Evolutionary conservation across 2,797 vertebrate genomes (phyloP).

Genomic region (Amniataba percoides): DNA sequence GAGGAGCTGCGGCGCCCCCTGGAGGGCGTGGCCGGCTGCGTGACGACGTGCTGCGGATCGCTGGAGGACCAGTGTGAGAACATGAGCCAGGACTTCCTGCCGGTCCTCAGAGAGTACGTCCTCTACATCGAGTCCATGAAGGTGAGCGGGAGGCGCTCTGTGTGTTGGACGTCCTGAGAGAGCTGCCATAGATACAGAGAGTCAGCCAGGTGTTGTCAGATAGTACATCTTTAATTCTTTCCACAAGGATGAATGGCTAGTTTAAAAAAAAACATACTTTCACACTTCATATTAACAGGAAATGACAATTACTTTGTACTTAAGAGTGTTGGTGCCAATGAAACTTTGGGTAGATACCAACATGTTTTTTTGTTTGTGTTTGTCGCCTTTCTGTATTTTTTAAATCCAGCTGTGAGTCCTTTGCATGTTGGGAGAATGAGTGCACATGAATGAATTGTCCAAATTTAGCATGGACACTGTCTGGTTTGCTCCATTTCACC

Average conservation of each 20-base stretch:
- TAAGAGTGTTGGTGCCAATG: too few relatives aligned
- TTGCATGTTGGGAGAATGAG: too few relatives aligned
- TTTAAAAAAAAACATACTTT: neutral
- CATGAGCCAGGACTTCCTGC: constrained; percentile 95
- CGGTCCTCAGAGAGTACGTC: constrained; percentile 94
- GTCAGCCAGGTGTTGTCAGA: neutral
- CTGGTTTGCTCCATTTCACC: neutral
- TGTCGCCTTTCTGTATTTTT: too few relatives aligned
- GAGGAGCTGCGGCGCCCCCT: constrained; percentile 90
- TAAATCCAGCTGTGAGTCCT: too few relatives aligned
- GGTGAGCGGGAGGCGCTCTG: constrained; percentile 77
- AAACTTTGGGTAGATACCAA: too few relatives aligned
- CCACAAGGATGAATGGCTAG: neutral
- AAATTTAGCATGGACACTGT: neutral
- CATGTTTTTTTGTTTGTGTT: neutral
- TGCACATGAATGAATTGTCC: neutral
- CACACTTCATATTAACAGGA: neutral
- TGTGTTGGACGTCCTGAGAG: neutral
- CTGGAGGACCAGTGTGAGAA: constrained; percentile 94
- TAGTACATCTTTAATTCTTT: neutral
- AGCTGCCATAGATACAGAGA: neutral
- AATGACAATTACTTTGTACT: neutral
- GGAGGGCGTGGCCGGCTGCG: constrained; percentile 90
- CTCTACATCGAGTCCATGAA: constrained; percentile 98
- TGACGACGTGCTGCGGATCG: constrained; percentile 89